A percentile compares a stretch with the other conserved stretches of the same genome.
phyloP scores from a whole-genome alignment of 1,140 invertebrate species.

The Pseudomyrmex concolor region DNA sequence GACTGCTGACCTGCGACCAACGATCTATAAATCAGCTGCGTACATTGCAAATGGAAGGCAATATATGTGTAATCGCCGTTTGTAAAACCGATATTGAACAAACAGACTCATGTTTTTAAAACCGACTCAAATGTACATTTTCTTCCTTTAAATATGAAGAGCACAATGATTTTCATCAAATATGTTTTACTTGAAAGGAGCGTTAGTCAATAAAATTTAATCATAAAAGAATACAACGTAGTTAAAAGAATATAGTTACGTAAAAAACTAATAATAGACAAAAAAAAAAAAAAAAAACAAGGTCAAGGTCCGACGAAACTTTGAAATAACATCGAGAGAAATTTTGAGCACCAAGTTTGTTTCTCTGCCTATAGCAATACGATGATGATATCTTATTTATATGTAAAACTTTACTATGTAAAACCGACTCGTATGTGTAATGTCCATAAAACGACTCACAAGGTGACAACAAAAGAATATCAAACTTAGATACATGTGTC shows the following conservation, averaged over 20 bases:
- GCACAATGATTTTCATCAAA: slow-evolving; percentile 74
- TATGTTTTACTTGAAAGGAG: slow-evolving; percentile 69
- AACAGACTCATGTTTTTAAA: slow-evolving; percentile 1
- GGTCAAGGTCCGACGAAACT: slow-evolving; percentile 64
- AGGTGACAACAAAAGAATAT: slow-evolving; percentile 28
- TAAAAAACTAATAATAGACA: slow-evolving; percentile 20
- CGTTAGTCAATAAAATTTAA: slow-evolving; percentile 80
- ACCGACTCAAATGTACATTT: slow-evolving; percentile 66
- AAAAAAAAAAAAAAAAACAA: slow-evolving; percentile 9
- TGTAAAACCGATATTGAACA: neutral
- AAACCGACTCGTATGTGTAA: neutral
- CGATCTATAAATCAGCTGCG: neutral
- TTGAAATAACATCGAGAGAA: slow-evolving; percentile 70
- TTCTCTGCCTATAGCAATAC: slow-evolving; percentile 32
- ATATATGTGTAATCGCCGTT: slow-evolving; percentile 3
- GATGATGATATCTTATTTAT: neutral
- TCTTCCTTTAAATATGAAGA: slow-evolving; percentile 76
- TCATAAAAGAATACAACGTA: slow-evolving; percentile 68
- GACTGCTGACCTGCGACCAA: neutral
- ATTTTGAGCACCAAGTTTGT: slow-evolving; percentile 42
- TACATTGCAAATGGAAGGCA: neutral
- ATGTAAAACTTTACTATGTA: too few relatives aligned
- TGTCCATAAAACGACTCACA: neutral
- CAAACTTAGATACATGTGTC: slow-evolving; percentile 21
- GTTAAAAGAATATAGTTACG: slow-evolving; percentile 33